Conservation (phyloP, 2,888 invertebrate species). For the Tipula unca region DNA sequence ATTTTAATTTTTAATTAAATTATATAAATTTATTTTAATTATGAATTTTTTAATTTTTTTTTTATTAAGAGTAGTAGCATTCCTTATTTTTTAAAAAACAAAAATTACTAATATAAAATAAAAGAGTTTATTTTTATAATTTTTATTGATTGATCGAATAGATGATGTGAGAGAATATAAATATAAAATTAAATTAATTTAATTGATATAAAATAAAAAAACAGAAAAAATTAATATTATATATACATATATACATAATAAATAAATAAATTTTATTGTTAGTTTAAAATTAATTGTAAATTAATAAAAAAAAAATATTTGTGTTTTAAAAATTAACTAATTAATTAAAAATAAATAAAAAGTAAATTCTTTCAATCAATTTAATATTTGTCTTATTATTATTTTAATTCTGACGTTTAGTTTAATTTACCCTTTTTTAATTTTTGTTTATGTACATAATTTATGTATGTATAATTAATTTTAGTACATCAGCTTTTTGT, state of each 20-base stretch:
- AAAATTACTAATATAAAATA: background rate
- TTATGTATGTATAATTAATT: background rate
- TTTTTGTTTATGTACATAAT: background rate
- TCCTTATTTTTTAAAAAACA: background rate
- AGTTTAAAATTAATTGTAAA: background rate
- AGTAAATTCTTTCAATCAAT: background rate
- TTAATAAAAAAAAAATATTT: background rate
- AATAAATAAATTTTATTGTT: background rate
- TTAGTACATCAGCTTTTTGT: background rate
- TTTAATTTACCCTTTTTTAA: background rate
- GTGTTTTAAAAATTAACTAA: background rate
- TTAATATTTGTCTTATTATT: background rate
- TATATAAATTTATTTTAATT: no score
- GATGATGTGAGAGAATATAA: background rate
- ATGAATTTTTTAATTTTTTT: background rate
- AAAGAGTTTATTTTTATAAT: background rate
- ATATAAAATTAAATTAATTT: background rate
- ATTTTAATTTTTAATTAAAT: background rate
- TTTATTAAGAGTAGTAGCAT: background rate
- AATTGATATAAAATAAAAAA: background rate
- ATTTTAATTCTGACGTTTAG: background rate
- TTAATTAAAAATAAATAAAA: background rate
- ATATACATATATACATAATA: background rate
- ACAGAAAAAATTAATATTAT: background rate
- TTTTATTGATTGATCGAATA: background rate